Conservation (phyloP, 2,888 invertebrate genomes). For the Hirudinaria manillensis region DNA sequence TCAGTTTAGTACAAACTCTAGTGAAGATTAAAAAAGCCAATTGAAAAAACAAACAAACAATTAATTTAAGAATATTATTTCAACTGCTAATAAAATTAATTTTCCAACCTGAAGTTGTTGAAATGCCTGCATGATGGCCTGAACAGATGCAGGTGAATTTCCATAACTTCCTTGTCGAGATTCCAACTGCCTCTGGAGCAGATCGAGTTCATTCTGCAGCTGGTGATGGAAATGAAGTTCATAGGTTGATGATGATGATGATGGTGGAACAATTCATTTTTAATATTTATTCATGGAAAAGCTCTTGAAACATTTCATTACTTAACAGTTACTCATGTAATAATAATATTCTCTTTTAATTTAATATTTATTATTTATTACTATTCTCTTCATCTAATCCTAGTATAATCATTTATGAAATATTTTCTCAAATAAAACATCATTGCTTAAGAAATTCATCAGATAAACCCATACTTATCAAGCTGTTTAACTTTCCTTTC, state of each 20-base stretch:
- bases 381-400: no score
- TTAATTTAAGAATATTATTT: not conserved
- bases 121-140: slow-evolving; percentile 67
- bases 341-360: no score
- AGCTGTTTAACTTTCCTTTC: no score
- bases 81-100: not conserved
- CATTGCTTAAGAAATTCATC: no score
- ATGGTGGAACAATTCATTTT: not conserved
- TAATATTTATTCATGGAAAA: not conserved
- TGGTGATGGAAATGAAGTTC: slow-evolving; percentile 52
- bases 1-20: no score
- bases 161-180: slow-evolving; percentile 66
- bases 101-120: slow-evolving; percentile 65
- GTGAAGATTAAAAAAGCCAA: not conserved
- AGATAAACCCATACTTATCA: no score
- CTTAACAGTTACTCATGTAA: not conserved
- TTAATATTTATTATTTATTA: no score
- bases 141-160: slow-evolving; percentile 67
- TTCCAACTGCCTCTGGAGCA: slow-evolving; percentile 63
- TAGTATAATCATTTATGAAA: no score
- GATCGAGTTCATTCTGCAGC: slow-evolving; percentile 68
- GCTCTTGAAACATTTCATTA: not conserved
- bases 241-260: not conserved
- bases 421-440: not conserved
- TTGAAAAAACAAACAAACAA: not conserved